Conservation (phyloP, 2,113 vertebrate species). For the Muntiacus reevesi region DNA sequence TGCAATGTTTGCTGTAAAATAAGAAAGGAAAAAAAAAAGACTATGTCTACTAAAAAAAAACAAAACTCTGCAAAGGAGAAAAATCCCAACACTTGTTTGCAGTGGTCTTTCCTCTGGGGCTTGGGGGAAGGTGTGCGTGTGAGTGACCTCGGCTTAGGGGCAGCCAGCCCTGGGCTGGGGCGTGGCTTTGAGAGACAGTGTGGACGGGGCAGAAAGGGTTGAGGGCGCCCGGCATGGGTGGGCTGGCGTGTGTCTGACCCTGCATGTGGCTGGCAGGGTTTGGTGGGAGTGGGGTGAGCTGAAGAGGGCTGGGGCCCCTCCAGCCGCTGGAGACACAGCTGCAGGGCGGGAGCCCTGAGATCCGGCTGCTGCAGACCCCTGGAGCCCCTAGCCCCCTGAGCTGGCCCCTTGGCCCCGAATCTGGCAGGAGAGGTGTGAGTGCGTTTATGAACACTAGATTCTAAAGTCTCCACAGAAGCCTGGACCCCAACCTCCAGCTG, state of each 20-base stretch:
- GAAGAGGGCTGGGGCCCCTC: neutral
- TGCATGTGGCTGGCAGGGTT: fast-evolving
- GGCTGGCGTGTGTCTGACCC: fast-evolving
- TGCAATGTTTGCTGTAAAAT: conserved; percentile 94
- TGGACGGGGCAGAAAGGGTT: fast-evolving
- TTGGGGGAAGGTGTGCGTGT: conserved; percentile 66
- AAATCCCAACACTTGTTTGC: conserved; percentile 79
- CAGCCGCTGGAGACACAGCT: neutral
- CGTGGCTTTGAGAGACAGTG: fast-evolving
- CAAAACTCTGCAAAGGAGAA: conserved; percentile 74
- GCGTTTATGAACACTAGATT: fast-evolving
- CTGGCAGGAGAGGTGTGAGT: fast-evolving
- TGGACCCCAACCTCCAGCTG: neutral
- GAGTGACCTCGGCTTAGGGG: neutral
- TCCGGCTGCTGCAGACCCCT: fast-evolving
- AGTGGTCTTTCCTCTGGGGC: conserved; percentile 87
- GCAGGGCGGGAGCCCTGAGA: neutral
- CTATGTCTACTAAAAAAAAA: conserved; percentile 82
- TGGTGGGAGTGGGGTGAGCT: neutral
- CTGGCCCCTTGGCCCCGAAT: neutral
- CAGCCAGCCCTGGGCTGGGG: neutral
- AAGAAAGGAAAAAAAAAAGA: conserved; percentile 75
- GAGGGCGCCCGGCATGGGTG: neutral
- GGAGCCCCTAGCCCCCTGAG: neutral
- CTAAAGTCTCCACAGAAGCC: neutral